These are phyloP conservation scores for Drosophila takahashii DNA, from an alignment of 1,140 invertebrate species.

Conservation along the genomic window DNA sequence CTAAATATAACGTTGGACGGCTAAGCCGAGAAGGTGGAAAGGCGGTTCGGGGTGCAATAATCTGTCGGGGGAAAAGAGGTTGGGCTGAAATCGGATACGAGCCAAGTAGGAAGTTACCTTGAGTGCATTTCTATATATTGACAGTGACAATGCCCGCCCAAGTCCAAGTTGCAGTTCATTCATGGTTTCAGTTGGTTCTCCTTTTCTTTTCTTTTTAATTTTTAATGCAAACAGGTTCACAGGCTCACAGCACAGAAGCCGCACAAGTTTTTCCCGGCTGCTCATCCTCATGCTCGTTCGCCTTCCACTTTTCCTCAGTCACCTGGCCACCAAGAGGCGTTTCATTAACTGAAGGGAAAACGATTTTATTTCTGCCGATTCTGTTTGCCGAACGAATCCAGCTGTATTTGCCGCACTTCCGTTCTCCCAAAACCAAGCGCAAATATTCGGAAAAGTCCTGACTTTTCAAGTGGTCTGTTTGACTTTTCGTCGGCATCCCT, in stretches of 20 bases:
- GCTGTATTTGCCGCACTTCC: conserved; percentile 62
- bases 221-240: conserved; percentile 73
- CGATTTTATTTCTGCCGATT: conserved; percentile 38
- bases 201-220: neutral
- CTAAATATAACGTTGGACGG: conserved; percentile 58
- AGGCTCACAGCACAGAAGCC: conserved; percentile 77
- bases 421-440: conserved; percentile 24
- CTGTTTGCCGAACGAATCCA: conserved; percentile 49
- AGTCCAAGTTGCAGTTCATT: conserved; percentile 68
- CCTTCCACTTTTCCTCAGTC: conserved; percentile 26
- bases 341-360: conserved; percentile 41
- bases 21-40: conserved; percentile 31
- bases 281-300: conserved; percentile 10
- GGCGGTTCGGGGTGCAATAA: conserved; percentile 48
- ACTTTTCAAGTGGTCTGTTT: conserved; percentile 67
- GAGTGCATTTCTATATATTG: conserved; percentile 80
- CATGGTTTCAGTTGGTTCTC: conserved; percentile 63
- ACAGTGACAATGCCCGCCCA: conserved; percentile 75
- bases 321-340: conserved; percentile 18
- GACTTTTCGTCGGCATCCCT: conserved; percentile 51
- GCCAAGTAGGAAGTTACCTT: conserved; percentile 80
- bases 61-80: conserved; percentile 71
- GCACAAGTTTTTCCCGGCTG: conserved; percentile 65
- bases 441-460: conserved; percentile 58
- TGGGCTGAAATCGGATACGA: conserved; percentile 71